Evolutionary conservation across 1,140 invertebrate genomes (phyloP).

Genomic region (Heterodera schachtii): DNA sequence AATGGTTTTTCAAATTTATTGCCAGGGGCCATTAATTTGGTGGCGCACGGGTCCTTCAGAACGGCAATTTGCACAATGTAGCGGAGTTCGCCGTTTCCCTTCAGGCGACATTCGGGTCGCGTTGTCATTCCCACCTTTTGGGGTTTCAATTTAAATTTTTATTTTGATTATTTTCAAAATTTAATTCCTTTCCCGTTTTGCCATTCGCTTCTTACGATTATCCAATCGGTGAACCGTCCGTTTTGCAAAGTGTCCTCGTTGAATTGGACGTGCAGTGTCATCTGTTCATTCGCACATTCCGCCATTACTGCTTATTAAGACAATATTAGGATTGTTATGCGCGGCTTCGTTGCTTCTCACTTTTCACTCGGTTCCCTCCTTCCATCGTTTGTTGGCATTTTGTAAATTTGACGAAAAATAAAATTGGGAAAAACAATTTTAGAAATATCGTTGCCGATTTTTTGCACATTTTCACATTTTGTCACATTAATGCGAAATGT

Average conservation of each 20-base stretch:
- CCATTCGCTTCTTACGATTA: constrained; percentile 5
- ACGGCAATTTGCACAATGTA: constrained; percentile 55
- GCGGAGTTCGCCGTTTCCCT: constrained; percentile 51
- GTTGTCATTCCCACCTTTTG: constrained; percentile 39
- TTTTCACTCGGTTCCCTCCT: constrained; percentile 10
- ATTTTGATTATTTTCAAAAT: neutral
- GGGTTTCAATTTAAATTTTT: neutral
- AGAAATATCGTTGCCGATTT: neutral
- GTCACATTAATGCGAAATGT: neutral
- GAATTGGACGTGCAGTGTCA: constrained; percentile 50
- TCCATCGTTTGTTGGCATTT: neutral
- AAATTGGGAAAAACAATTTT: neutral
- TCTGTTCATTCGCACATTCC: constrained; percentile 44
- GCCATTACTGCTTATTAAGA: constrained; percentile 35
- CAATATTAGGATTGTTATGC: too few species aligned
- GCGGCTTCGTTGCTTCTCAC: neutral
- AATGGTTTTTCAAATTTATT: neutral
- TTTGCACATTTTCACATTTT: constrained; percentile 4
- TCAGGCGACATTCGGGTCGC: constrained; percentile 49
- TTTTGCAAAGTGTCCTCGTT: constrained; percentile 30
- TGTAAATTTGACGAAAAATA: constrained; percentile 19
- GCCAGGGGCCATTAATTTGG: constrained; percentile 34
- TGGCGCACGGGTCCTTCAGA: constrained; percentile 51
- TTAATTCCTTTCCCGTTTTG: neutral
- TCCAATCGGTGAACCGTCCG: constrained; percentile 49